Base-by-base conservation (phyloP, 2,888 invertebrate species). In the Pyrgus malvae region DNA sequence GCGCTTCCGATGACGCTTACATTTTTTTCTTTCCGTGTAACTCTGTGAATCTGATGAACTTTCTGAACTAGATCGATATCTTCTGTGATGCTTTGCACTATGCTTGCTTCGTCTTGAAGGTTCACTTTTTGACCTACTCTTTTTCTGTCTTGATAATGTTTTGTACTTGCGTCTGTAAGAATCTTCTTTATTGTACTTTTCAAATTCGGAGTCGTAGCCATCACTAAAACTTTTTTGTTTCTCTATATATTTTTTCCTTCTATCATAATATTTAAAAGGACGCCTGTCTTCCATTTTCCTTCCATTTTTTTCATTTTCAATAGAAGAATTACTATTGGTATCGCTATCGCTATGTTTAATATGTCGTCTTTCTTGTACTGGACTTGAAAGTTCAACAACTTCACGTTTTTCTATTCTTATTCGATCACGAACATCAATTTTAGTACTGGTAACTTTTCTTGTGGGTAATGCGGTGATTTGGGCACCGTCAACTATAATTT, bases 361-460 rank as follows among this genome's bases (percentile, higher is more conserved):
- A 37, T 69, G 70, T 51, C 79, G 72, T 49, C 78, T 78, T 48
- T 84, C 84, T 57, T 70, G 69, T 21, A 74, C 57, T 37, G 90
- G 90, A 61, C 89, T 90, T 31, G 90, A 84, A 29, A 90, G 63
- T 70, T 91, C 91, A 41, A 91, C 82, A 40, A 91, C 77, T 71
- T 91, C 91, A 57, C 87, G 74, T 69, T 90, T 90, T 76, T 91
- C 90, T 63, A 91, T 91, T 66, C 84, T 80, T 60, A 91, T 90
- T 72, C 82, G 78, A 64, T 91, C 90, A 41, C 80, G 78, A 33
- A 91, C 80, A 64, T 91, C 88, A 57, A 91, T 91, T 78, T 90
- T 91, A 19, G 91, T 90, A 67, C 89, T 91, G 50, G 90, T 91
- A 2, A 91, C 87, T 68, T 84, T 80, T 58, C 91, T 74, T 1